A percentile compares a stretch with the other conserved stretches of the same genome.
These are phyloP conservation scores for Gopherus flavomarginatus DNA, from an alignment of 2,113 vertebrate genomes.

Conservation along the genomic window DNA sequence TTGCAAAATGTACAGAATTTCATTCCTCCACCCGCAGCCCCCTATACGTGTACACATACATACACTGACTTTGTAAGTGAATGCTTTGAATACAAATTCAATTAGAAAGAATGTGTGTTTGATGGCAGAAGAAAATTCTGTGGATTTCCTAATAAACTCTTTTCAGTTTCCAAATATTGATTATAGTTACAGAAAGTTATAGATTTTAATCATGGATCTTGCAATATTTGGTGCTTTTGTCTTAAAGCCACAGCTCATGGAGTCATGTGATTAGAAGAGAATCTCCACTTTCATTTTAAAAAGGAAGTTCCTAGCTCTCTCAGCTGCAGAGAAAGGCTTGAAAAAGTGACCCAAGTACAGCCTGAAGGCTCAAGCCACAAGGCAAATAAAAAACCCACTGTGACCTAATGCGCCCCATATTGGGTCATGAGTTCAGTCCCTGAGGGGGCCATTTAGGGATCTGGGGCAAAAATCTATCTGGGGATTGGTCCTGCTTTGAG, in stretches of 20 bases:
- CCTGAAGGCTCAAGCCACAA: background rate
- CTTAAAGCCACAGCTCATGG: background rate
- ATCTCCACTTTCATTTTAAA: background rate
- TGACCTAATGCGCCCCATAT: background rate
- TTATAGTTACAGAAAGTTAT: background rate
- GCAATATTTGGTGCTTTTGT: background rate
- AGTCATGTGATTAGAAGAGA: background rate
- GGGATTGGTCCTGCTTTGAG: no score
- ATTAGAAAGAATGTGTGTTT: rapidly evolving
- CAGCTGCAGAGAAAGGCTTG: background rate
- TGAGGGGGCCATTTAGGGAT: no score
- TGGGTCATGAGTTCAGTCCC: no score
- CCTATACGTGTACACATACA: rapidly evolving
- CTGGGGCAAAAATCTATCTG: no score
- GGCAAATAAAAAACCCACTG: background rate
- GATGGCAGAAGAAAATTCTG: background rate
- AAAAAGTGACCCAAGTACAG: background rate
- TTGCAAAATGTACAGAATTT: background rate
- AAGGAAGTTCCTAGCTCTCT: background rate
- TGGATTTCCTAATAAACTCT: background rate
- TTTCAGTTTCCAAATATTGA: rapidly evolving
- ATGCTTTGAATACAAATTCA: rapidly evolving
- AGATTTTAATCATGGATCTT: background rate
- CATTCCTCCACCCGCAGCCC: background rate
- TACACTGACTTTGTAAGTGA: background rate